Conservation (phyloP, 2,888 invertebrate genomes). For the Diogma glabrata region DNA sequence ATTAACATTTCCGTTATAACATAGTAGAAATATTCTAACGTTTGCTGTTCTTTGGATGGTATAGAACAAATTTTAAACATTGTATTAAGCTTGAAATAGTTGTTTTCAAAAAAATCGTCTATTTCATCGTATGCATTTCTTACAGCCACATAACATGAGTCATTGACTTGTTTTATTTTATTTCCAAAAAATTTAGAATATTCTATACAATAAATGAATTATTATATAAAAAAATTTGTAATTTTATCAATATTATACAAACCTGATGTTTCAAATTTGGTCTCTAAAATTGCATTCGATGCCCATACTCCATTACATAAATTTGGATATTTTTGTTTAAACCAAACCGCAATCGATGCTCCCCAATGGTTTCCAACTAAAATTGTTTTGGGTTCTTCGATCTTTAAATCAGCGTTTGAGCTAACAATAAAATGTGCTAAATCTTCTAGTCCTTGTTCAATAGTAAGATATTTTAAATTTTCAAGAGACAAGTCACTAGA, state of each 20-base stretch:
- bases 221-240: too few relatives aligned
- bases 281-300: slow-evolving; percentile 12
- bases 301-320: slow-evolving; percentile 15
- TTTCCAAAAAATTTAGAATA: too few relatives aligned
- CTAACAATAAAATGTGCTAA: slow-evolving; percentile 10
- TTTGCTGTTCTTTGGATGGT: too few relatives aligned
- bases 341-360: slow-evolving; percentile 11
- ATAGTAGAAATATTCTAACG: too few relatives aligned
- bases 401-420: background rate
- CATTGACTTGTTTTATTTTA: too few relatives aligned
- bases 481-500: slow-evolving; percentile 9
- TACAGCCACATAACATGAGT: too few relatives aligned
- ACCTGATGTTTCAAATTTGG: slow-evolving; percentile 7
- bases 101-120: too few relatives aligned
- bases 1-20: too few relatives aligned
- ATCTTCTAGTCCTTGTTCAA: slow-evolving; percentile 14
- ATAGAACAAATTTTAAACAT: too few relatives aligned
- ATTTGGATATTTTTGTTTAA: slow-evolving; percentile 15
- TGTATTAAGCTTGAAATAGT: too few relatives aligned
- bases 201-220: too few relatives aligned
- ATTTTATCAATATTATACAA: background rate
- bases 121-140: too few relatives aligned
- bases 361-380: slow-evolving; percentile 13
- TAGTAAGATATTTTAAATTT: slow-evolving; percentile 12
- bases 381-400: slow-evolving; percentile 10